Evolutionary conservation across 2,113 vertebrate genomes (phyloP).

Genomic region (Sardina pilchardus): DNA sequence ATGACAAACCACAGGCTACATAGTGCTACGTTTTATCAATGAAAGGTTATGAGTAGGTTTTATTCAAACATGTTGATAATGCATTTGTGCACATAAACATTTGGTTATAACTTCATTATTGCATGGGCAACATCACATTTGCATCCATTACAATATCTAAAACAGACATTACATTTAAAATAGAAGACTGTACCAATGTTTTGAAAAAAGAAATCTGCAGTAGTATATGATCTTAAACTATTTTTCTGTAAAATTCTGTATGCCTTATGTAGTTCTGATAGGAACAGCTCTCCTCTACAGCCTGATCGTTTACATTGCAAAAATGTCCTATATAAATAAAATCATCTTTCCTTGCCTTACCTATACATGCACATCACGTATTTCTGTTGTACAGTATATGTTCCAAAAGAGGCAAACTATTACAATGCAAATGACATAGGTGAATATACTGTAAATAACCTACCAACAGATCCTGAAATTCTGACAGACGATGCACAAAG

Average conservation of each 20-base stretch:
- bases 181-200: neutral
- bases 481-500: neutral
- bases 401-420: neutral
- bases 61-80: neutral
- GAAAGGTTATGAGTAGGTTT: neutral
- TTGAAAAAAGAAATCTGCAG: neutral
- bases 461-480: neutral
- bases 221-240: too few relatives aligned
- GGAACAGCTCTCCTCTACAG: too few relatives aligned
- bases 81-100: neutral
- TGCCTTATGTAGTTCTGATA: too few relatives aligned
- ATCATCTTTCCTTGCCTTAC: too few relatives aligned
- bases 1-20: neutral
- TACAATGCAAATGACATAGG: neutral
- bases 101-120: neutral
- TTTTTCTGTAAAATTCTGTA: too few relatives aligned
- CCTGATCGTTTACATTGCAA: too few relatives aligned
- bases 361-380: too few relatives aligned
- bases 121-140: neutral
- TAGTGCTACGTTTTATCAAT: neutral
- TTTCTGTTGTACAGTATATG: too few relatives aligned
- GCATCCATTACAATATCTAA: too few relatives aligned
- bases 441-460: neutral
- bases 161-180: neutral
- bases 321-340: too few relatives aligned